Evolutionary conservation across 2,797 vertebrate genomes (phyloP), one percentile per base, ranked within the genome.

Genomic region (Scarus forsteni): DNA sequence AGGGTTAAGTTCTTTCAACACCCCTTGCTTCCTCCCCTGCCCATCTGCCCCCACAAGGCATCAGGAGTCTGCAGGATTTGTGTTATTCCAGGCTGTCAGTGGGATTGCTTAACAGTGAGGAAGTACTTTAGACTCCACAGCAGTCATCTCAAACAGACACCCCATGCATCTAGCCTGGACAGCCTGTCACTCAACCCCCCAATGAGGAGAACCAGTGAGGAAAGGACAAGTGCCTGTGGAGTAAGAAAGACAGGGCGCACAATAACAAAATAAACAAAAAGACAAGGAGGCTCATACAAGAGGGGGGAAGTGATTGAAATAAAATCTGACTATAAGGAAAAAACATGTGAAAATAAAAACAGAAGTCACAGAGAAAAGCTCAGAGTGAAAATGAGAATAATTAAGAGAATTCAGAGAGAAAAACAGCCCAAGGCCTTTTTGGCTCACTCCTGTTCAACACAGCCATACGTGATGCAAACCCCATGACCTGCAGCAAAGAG

Each of bases 121-220:
- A 75, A 78, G 66, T 50, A 56, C 67, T 66, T 60, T 52, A 53
- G 72, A 72, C 72, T 59, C 67, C 7, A 44, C 73, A 45, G 68
- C 45, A 62, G 65, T 61, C 60, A 36, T 75, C 61, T 61, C 60
- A 44, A 52, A 67, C 6, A 7, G 65, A 80, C 75, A 58, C 39
- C 48, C 43, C 49, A 40, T 66, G 60, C 62, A 49, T 80, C 65
- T 13, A 14, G 27, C 46, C 50, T 59, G 62, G 62, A 70, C 60
- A 64, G 65, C 64, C 72, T 79, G 77, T 74, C 78, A 77, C 64
- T 89, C 81, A 82, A 48, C 71, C 51, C 34, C 11, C 71, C 51
- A 16, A 13, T 1, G 44, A 18, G 44, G 16, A 68, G 66, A 69
- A 38, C 53, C 57, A 60, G 40, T 39, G 34, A 73, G 63, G 52